phyloP scores from a whole-genome alignment of 2,888 invertebrate genomes.

The Nemoura dubitans region DNA sequence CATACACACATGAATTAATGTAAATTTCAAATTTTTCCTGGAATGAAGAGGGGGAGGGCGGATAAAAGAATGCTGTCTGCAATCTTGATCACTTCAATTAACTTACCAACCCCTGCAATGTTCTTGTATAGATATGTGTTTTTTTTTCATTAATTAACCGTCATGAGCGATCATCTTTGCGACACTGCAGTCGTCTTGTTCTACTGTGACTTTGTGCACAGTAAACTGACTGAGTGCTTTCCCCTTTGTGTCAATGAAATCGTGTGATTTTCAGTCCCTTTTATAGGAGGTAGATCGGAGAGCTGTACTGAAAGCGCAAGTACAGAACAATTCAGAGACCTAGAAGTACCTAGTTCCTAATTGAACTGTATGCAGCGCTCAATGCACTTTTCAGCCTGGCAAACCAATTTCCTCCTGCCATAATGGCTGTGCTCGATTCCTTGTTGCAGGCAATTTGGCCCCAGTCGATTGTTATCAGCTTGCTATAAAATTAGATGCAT shows the following conservation, averaged over 20 bases:
- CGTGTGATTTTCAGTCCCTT: conserved; percentile 27
- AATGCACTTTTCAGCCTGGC: background rate
- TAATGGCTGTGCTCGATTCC: background rate
- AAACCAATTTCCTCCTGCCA: too few relatives aligned
- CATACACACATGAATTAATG: too few relatives aligned
- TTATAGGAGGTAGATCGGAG: background rate
- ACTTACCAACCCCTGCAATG: too few relatives aligned
- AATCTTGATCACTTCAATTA: too few relatives aligned
- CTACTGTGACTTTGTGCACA: background rate
- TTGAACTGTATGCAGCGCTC: background rate
- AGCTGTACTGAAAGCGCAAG: background rate
- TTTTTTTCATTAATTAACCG: background rate
- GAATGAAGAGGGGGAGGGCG: too few relatives aligned
- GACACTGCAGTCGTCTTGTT: background rate
- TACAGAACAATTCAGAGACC: background rate
- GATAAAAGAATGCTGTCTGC: too few relatives aligned
- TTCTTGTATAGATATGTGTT: too few relatives aligned
- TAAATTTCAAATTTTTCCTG: too few relatives aligned
- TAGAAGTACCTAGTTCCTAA: background rate
- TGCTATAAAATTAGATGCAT: background rate
- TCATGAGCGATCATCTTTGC: background rate
- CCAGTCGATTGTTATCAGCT: background rate
- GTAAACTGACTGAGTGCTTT: conserved; percentile 4
- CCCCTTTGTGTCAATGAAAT: conserved; percentile 17
- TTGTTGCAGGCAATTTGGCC: background rate